Conservation (phyloP, 2,113 vertebrate genomes). For the Salvelinus alpinus region DNA sequence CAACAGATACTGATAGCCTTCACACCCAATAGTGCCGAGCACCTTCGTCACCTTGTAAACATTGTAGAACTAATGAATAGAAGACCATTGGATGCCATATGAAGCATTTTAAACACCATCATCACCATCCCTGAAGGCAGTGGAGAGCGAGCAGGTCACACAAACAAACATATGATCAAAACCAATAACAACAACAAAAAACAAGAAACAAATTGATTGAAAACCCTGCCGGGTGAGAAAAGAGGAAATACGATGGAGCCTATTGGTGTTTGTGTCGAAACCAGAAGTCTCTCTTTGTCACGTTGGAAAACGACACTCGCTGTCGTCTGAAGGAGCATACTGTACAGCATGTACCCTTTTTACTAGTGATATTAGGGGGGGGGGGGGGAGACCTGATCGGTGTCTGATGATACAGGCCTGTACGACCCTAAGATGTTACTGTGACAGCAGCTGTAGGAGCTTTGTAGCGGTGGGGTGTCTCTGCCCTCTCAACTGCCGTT, state of each 20-base stretch:
- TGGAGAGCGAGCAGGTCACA: constrained; percentile 63
- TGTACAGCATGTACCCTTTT: constrained; percentile 40
- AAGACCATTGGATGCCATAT: not conserved
- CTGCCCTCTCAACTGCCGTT: constrained; percentile 83
- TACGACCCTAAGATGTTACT: constrained; percentile 46
- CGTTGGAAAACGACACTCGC: not conserved
- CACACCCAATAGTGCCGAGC: not conserved
- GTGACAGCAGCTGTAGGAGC: not conserved
- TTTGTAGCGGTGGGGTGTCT: not conserved
- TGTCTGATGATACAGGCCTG: not conserved
- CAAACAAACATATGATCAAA: constrained; percentile 59
- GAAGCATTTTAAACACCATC: not conserved
- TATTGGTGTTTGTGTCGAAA: not conserved
- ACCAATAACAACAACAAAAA: constrained; percentile 49
- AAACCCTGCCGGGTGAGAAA: not conserved
- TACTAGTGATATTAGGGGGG: constrained; percentile 55
- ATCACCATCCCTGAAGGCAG: constrained; percentile 66
- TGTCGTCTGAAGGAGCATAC: not conserved
- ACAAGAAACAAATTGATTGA: constrained; percentile 25
- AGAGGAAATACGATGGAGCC: not conserved
- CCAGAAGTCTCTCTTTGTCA: not conserved
- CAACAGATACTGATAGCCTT: not conserved
- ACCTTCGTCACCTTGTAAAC: constrained; percentile 9
- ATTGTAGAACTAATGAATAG: constrained; percentile 75
- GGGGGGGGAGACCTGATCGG: not conserved